Evolutionary conservation across 2,888 invertebrate genomes (phyloP).

Genomic region (Penaeus monodon): DNA sequence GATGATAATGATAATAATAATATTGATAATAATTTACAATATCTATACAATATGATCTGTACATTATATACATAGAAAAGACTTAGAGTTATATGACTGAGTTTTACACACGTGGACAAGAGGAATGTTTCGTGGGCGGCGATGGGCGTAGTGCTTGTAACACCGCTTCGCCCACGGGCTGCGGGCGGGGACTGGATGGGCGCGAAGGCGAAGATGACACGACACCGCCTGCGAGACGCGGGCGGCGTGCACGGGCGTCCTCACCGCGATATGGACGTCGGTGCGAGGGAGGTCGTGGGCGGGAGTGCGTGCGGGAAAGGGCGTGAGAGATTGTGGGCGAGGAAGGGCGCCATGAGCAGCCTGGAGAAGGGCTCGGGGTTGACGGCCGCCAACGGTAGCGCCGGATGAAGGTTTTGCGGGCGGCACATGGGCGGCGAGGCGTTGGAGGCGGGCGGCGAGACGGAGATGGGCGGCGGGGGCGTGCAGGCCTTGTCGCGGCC

Average conservation of each 20-base stretch:
- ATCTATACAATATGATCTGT: too few species aligned
- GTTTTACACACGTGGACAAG: too few species aligned
- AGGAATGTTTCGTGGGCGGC: too few species aligned
- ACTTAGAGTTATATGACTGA: too few species aligned
- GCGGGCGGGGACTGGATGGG: not conserved
- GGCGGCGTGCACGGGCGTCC: slow-evolving; percentile 3
- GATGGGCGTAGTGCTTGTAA: too few species aligned
- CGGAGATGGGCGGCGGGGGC: slow-evolving; percentile 20
- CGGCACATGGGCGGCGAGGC: not conserved
- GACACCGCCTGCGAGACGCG: not conserved
- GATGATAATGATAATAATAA: too few species aligned
- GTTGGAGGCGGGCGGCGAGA: slow-evolving; percentile 11
- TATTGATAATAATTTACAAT: too few species aligned
- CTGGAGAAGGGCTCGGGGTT: slow-evolving; percentile 44
- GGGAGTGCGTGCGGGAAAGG: slow-evolving; percentile 25
- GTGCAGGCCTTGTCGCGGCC: slow-evolving; percentile 39
- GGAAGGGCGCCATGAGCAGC: slow-evolving; percentile 8
- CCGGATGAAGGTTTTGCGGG: slow-evolving; percentile 1
- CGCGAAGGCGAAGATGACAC: not conserved
- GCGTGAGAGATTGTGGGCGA: slow-evolving; percentile 19
- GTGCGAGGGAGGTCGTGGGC: slow-evolving; percentile 5
- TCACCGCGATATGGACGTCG: slow-evolving; percentile 40
- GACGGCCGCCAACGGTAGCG: slow-evolving; percentile 30
- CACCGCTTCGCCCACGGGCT: too few species aligned
- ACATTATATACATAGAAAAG: too few species aligned